Percentiles rank a stretch among this genome's conserved stretches.
Conservation (phyloP, 2,888 invertebrate species). For the Sarcophaga variegata region DNA sequence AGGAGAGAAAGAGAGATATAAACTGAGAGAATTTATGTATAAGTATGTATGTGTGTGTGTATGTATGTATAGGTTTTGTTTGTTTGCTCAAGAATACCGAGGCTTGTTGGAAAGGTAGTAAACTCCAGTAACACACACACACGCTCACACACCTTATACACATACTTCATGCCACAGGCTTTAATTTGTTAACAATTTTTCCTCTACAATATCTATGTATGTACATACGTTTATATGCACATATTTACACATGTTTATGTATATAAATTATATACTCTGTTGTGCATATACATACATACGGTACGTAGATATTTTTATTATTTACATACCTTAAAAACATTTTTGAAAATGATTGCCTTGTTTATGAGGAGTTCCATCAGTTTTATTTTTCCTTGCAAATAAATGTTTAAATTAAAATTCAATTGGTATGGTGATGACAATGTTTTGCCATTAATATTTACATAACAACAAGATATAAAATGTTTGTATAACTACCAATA, state of each 20-base stretch:
- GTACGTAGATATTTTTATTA: not conserved
- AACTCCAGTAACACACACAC: not conserved
- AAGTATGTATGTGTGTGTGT: not conserved
- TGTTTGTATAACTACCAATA: not conserved
- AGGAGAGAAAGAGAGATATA: not conserved
- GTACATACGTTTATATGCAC: conserved; percentile 18
- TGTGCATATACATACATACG: not conserved
- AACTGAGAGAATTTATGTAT: not conserved
- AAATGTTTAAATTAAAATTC: conserved; percentile 51
- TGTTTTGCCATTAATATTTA: conserved; percentile 56
- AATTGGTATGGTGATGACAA: conserved; percentile 34
- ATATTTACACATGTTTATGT: not conserved
- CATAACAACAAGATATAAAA: not conserved
- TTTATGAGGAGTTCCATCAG: conserved; percentile 38
- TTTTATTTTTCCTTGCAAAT: conserved; percentile 60
- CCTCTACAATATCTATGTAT: not conserved
- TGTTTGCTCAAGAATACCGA: conserved; percentile 41
- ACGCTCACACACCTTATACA: not conserved
- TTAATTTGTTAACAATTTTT: conserved; percentile 59
- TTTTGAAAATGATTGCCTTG: conserved; percentile 49
- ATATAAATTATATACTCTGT: not conserved
- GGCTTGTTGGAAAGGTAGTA: conserved; percentile 25
- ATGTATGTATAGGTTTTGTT: conserved; percentile 16
- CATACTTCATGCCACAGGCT: conserved; percentile 42
- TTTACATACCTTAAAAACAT: conserved; percentile 50